phyloP scores from a whole-genome alignment of 2,888 invertebrate species.

The Diaprepes abbreviatus region DNA sequence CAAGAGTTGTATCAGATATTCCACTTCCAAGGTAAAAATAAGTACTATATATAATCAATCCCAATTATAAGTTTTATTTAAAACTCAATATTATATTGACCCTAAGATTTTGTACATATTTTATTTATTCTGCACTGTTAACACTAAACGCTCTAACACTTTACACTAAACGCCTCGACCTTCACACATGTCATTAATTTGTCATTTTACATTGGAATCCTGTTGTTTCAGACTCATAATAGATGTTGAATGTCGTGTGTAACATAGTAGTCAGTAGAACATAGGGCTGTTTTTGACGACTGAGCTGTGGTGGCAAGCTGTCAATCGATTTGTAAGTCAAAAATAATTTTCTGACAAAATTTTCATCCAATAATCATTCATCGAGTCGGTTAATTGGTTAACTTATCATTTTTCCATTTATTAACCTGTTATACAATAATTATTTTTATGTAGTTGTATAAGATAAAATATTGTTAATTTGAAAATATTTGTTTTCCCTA shows the following conservation, averaged over 20 bases:
- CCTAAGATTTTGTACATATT: background rate
- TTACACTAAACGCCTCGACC: background rate
- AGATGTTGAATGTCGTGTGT: slow-evolving; percentile 61
- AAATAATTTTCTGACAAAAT: slow-evolving; percentile 25
- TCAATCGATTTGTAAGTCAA: slow-evolving; percentile 38
- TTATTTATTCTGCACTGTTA: background rate
- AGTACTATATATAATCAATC: too few species aligned
- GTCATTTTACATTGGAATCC: slow-evolving; percentile 29
- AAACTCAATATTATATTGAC: too few species aligned
- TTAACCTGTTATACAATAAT: too few species aligned
- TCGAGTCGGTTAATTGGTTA: slow-evolving; percentile 8
- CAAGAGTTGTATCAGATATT: slow-evolving; percentile 62
- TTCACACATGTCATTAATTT: slow-evolving; percentile 6
- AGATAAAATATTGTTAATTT: background rate
- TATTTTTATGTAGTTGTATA: slow-evolving; percentile 4
- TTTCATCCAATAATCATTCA: slow-evolving; percentile 19
- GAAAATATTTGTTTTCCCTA: background rate
- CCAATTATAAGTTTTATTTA: too few species aligned
- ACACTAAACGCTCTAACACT: background rate
- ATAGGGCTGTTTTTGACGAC: slow-evolving; percentile 43
- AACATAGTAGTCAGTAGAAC: slow-evolving; percentile 51
- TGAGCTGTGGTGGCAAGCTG: slow-evolving; percentile 40
- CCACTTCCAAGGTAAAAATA: slow-evolving; percentile 63
- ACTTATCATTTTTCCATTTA: slow-evolving; percentile 24
- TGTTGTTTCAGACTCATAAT: slow-evolving; percentile 60